These are phyloP conservation scores for Plotosus lineatus DNA, from an alignment of 2,113 vertebrate genomes.

Conservation along the genomic window DNA sequence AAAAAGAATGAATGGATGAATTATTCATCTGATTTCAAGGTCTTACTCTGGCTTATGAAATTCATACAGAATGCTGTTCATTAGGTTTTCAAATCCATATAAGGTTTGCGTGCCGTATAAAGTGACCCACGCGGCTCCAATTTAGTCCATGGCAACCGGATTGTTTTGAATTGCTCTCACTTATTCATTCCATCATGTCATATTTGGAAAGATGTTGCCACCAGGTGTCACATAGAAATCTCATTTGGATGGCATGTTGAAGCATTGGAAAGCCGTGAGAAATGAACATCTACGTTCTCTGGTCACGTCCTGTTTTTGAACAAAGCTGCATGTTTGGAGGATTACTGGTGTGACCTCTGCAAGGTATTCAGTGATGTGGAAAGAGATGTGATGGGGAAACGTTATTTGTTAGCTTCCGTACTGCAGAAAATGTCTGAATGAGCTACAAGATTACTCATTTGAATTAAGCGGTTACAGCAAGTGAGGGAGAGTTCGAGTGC, in stretches of 20 bases:
- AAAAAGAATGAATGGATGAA: no score
- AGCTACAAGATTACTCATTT: background rate
- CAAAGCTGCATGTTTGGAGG: slow-evolving; percentile 19
- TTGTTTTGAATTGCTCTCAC: slow-evolving; percentile 32
- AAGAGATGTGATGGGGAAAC: background rate
- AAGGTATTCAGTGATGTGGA: background rate
- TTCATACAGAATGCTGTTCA: background rate
- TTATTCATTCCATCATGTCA: background rate
- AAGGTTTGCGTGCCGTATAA: background rate
- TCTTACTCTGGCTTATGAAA: background rate
- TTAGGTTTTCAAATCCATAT: background rate
- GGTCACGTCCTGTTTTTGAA: slow-evolving; percentile 52
- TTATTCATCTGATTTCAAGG: background rate
- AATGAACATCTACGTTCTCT: slow-evolving; percentile 34
- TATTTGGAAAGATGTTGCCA: slow-evolving; percentile 29
- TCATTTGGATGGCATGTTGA: slow-evolving; percentile 35
- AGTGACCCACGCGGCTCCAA: slow-evolving; percentile 1
- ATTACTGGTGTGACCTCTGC: slow-evolving; percentile 17
- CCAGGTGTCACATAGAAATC: slow-evolving; percentile 29
- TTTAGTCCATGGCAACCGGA: slow-evolving; percentile 37
- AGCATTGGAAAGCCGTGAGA: slow-evolving; percentile 29
- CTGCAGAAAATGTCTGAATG: background rate
- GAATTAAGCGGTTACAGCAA: no score
- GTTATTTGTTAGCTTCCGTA: background rate
- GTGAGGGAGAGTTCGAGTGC: no score